Conservation (phyloP, 2,888 invertebrate genomes). For the Pollenia amentaria region DNA sequence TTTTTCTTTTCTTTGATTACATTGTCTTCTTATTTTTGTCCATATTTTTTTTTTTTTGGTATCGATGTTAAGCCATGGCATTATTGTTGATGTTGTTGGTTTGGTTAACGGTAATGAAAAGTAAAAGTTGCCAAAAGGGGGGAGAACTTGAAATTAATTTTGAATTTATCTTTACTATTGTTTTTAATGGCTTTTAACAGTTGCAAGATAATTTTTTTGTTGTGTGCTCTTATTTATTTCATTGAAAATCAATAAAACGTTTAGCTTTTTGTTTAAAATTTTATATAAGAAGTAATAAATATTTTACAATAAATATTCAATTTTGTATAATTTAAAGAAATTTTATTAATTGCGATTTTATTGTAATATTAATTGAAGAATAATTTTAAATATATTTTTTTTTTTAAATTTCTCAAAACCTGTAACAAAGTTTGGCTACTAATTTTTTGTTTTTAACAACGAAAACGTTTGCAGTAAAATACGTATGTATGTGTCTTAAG, state of each 20-base stretch:
- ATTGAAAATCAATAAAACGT: conserved; percentile 47
- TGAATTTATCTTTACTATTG: conserved; percentile 40
- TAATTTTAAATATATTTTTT: too few species aligned
- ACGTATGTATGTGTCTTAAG: conserved; percentile 26
- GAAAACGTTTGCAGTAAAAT: background rate
- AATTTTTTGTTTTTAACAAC: conserved; percentile 10
- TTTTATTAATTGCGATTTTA: background rate
- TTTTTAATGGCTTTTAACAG: conserved; percentile 46
- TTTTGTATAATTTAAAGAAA: too few species aligned
- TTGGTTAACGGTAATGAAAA: conserved; percentile 70
- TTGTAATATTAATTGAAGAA: conserved; percentile 5
- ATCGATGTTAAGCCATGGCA: conserved; percentile 14
- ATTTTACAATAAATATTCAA: too few species aligned
- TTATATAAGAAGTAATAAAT: too few species aligned
- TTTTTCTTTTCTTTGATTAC: conserved; percentile 42
- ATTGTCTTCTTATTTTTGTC: conserved; percentile 6
- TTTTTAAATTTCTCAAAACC: conserved; percentile 7
- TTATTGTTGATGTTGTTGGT: conserved; percentile 34
- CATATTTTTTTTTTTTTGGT: background rate
- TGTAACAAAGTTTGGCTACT: conserved; percentile 15
- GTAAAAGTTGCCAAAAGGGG: conserved; percentile 72
- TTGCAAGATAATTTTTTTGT: conserved; percentile 26
- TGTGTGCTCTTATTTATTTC: conserved; percentile 41
- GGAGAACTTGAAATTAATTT: conserved; percentile 65
- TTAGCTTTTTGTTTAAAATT: background rate